phyloP scores from a whole-genome alignment of 2,797 vertebrate species.

The Geotrypetes seraphini region DNA sequence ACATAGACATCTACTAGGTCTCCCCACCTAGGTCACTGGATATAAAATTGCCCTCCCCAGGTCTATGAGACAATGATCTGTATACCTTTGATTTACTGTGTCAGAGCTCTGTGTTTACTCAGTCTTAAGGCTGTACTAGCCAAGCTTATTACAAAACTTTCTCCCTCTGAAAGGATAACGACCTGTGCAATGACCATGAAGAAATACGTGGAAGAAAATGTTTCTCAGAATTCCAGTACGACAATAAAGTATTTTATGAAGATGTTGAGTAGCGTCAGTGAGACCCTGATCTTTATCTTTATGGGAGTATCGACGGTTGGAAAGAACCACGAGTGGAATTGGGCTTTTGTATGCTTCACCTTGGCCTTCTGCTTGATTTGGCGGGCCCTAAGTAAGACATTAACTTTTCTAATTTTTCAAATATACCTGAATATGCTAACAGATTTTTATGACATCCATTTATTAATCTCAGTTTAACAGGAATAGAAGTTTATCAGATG shows the following conservation, averaged over 20 bases:
- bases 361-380: slow-evolving; percentile 80
- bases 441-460: not conserved
- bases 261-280: slow-evolving; percentile 78
- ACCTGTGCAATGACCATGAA: slow-evolving; percentile 90
- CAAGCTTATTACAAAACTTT: not conserved
- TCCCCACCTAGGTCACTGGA: no score
- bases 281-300: slow-evolving; percentile 88
- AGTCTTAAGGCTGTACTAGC: no score
- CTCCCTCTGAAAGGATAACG: slow-evolving; percentile 64
- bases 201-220: slow-evolving; percentile 84
- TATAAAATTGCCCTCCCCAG: no score
- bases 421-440: not conserved
- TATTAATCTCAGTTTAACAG: not conserved
- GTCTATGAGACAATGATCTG: no score
- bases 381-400: slow-evolving; percentile 75
- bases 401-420: not conserved
- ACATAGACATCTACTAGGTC: no score
- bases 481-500: not conserved
- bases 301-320: slow-evolving; percentile 85
- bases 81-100: no score
- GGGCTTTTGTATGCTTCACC: slow-evolving; percentile 83
- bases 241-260: slow-evolving; percentile 84
- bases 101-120: no score
- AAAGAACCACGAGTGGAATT: slow-evolving; percentile 89
- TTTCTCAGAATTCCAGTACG: slow-evolving; percentile 79